Conservation (phyloP, 2,113 vertebrate species). For the Odocoileus hemionus region DNA sequence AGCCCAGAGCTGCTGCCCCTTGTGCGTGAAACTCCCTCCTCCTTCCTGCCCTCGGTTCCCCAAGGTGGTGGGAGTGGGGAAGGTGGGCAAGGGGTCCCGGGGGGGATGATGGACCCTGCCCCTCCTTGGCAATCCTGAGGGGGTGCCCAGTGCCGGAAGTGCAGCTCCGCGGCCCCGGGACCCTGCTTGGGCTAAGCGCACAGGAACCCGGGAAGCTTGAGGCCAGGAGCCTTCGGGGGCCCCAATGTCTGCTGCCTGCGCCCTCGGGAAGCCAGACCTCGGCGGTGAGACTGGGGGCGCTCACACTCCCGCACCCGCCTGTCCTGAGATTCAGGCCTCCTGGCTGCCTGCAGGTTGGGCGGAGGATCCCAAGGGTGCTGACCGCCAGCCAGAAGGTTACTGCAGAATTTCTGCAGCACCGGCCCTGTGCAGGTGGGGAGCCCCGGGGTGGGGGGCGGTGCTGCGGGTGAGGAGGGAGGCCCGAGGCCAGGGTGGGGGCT, state of each 20-base stretch:
- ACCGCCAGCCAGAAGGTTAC: background rate
- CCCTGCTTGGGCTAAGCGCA: no score
- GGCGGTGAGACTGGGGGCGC: background rate
- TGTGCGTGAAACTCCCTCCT: background rate
- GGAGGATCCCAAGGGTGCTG: background rate
- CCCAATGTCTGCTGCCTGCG: background rate
- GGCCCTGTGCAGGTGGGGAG: accelerated
- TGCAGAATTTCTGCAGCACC: background rate
- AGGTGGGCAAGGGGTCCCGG: constrained; percentile 24
- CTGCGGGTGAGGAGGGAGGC: background rate
- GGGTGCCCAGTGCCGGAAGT: accelerated
- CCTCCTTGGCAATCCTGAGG: background rate
- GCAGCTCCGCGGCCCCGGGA: no score
- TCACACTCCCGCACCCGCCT: no score
- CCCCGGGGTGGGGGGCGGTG: background rate
- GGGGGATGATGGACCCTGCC: background rate
- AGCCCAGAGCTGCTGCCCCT: background rate
- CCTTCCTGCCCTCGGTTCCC: background rate
- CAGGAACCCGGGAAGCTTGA: accelerated
- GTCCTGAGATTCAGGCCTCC: background rate
- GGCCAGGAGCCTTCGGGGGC: background rate
- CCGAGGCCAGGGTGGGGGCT: no score
- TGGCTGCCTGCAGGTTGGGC: no score
- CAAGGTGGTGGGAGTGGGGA: background rate
- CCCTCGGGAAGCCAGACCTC: background rate